phyloP scores from a whole-genome alignment of 2,888 invertebrate genomes.

The Trichopoda pennipes region DNA sequence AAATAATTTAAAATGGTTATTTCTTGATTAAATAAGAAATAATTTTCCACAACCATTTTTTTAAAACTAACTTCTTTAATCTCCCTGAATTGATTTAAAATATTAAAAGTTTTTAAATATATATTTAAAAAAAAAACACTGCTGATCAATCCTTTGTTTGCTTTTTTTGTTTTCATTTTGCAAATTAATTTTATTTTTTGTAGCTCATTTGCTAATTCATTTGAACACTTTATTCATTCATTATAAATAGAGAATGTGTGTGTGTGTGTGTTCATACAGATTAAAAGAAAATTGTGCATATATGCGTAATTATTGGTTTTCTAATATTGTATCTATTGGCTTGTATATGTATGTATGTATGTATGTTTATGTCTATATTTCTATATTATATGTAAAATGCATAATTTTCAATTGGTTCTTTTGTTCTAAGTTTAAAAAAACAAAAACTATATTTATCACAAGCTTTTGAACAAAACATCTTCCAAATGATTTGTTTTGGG shows the following conservation, averaged over 20 bases:
- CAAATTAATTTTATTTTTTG: neutral
- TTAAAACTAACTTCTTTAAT: neutral
- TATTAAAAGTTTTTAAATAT: constrained; percentile 13
- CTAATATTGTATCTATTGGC: constrained; percentile 32
- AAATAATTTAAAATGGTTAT: too few relatives aligned
- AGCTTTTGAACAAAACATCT: constrained; percentile 60
- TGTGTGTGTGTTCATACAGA: neutral
- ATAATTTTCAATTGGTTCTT: constrained; percentile 61
- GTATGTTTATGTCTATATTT: neutral
- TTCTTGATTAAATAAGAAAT: too few relatives aligned
- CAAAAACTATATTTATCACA: constrained; percentile 48
- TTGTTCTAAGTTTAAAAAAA: constrained; percentile 43
- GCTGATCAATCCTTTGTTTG: constrained; percentile 46
- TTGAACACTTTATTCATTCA: constrained; percentile 48
- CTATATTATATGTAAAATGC: constrained; percentile 50
- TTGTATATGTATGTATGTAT: neutral
- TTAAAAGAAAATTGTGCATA: constrained; percentile 65
- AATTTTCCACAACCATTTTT: too few relatives aligned
- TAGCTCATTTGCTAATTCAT: constrained; percentile 48
- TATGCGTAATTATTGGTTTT: constrained; percentile 65
- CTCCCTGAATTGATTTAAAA: constrained; percentile 27
- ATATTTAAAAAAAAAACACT: constrained; percentile 3
- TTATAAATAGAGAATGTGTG: constrained; percentile 34
- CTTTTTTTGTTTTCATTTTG: constrained; percentile 12
- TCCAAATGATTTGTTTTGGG: constrained; percentile 67